Evolutionary conservation across 2,888 invertebrate species (phyloP).

Genomic region (Acanthoscelides obtectus): DNA sequence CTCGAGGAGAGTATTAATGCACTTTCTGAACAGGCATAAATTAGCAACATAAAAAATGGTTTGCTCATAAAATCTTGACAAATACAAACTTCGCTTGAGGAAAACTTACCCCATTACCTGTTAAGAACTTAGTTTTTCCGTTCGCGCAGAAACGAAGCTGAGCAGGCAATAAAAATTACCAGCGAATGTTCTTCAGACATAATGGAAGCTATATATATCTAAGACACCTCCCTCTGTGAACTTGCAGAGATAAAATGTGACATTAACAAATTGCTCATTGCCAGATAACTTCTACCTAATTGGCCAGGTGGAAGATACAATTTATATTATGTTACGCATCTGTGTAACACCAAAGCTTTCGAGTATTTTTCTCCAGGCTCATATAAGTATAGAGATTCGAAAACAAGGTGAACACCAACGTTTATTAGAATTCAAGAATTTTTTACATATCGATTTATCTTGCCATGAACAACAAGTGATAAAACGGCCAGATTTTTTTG

Average conservation of each 20-base stretch:
- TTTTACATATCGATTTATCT: no score
- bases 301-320: neutral
- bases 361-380: no score
- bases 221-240: neutral
- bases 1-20: neutral
- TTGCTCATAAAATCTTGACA: neutral
- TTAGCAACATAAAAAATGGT: neutral
- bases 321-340: neutral
- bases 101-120: neutral
- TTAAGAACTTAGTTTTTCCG: neutral
- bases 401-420: no score
- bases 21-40: neutral
- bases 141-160: neutral
- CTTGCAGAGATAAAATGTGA: neutral
- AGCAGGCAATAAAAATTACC: neutral
- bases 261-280: neutral
- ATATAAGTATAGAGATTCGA: no score
- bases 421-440: no score
- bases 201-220: neutral
- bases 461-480: no score
- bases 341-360: neutral
- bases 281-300: neutral
- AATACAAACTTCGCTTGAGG: neutral
- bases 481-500: no score
- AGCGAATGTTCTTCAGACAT: neutral